Base-by-base conservation (phyloP, 2,888 invertebrate species). In the Epinotia demarniana region DNA sequence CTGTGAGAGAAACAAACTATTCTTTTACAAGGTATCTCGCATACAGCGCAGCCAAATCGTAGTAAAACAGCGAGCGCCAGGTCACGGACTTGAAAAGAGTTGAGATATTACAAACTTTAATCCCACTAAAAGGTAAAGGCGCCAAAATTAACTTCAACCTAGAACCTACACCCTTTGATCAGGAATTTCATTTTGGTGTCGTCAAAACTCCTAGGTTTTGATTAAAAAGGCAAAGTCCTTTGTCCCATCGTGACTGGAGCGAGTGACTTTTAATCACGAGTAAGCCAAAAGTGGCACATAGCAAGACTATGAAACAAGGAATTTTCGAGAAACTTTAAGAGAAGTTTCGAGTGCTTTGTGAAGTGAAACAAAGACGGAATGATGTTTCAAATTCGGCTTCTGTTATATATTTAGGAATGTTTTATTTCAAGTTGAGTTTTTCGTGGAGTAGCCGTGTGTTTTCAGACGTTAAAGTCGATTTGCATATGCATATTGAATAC, bases 311-410 rank as follows among this genome's bases (percentile, higher is more conserved):
- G 74, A 70, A 76, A 73, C 73, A 76, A 76, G 72, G 73, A 76
- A 76, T 68, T 67, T 63, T 69, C 68, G 72, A 46, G 63, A 63
- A 76, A 76, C 68, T 86, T 85, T 80, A 78, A 80, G 84, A 82
- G 83, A 86, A 85, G 86, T 83, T 86, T 89, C 89, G 64, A 75
- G 64, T 70, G 75, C 75, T 71, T 75, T 75, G 75, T 75, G 58
- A 66, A 55, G 70, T 66, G 70, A 71, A 66, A 75, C 75, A 75
- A 75, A 75, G 70, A 74, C 64, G 39, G 70, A 75, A 71, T 75
- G 75, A 75, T 75, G 64, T 66, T 75, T 66, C 70, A 71, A 53
- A 60, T 70, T 75, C 43, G 64, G 39, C 70, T 64, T 60, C 43
- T 55, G 58, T 19, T 46, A 55, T 55, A 53, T 63, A 71, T 70